Evolutionary conservation across 2,113 vertebrate species (phyloP), one percentile per base, ranked within the genome.

Genomic region (Megaleporinus macrocephalus): DNA sequence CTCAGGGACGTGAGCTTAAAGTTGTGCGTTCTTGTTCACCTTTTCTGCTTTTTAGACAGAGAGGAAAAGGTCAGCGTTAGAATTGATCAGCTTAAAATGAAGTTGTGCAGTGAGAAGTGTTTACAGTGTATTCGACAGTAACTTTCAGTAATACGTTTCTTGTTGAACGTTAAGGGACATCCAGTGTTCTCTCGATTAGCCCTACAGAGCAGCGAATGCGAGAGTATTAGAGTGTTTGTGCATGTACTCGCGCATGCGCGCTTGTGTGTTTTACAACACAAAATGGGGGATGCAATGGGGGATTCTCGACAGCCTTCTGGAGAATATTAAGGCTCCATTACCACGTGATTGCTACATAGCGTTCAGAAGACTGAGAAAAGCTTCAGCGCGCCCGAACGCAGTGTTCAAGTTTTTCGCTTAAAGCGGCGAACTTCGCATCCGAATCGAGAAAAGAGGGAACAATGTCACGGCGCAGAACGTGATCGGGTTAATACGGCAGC

Each of bases 401-500:
- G 13, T 3, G 26, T 57, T 69, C 24, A 0, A 9, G 3, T 53
- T 51, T 47, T 51, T n/a, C n/a, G 26, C 13, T 47, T 49, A 70
- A 70, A 62, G 36, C n/a, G n/a, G 11, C 9, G 0, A 30, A 29
- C n/a, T 41, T 51, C 6, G 47, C n/a, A 36, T 70, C 12, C 11
- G 5, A 71, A 72, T 4, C 18, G 18, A 76, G 51, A 73, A 33
- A n/a, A 36, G 22, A 18, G 2, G 13, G 18, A 73, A 51, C 24
- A 68, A 66, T 62, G 22, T 41, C 41, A 44, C 9, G 68, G 27
- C 22, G 15, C 24, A 29, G 59, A 36, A 44, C 5, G 14, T 65
- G 77, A 83, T 72, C 71, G 73, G 24, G 55, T 33, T 79, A 76
- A 83, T 76, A 76, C 76, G 44, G 36, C 51, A 33, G 15, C 68